phyloP scores from a whole-genome alignment of 1,140 invertebrate species.

The Polypedilum vanderplanki region DNA sequence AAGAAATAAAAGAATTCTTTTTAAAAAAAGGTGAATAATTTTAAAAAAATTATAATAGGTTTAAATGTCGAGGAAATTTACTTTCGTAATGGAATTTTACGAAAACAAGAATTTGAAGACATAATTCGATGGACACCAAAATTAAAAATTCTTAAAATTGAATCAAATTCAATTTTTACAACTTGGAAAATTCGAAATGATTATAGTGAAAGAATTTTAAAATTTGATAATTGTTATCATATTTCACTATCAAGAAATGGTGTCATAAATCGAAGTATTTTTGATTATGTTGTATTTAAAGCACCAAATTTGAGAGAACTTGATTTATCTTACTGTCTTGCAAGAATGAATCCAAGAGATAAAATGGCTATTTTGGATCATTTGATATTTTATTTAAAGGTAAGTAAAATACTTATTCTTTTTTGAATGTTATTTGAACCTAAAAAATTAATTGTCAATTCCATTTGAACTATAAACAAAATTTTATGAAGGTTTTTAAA shows the following conservation, averaged over 20 bases:
- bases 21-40: too few species aligned
- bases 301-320: constrained; percentile 1
- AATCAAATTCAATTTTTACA: background rate
- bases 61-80: background rate
- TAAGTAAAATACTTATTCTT: too few species aligned
- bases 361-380: background rate
- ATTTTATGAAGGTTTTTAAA: too few species aligned
- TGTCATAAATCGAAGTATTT: background rate
- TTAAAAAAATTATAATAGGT: too few species aligned
- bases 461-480: too few species aligned
- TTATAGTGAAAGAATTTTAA: background rate
- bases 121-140: background rate
- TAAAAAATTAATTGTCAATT: too few species aligned
- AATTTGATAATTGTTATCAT: constrained; percentile 4
- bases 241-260: background rate
- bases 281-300: background rate
- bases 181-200: background rate
- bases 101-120: background rate
- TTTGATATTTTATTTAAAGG: background rate
- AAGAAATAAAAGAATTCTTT: background rate
- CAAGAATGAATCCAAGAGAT: background rate
- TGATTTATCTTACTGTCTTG: background rate
- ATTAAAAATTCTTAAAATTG: background rate
- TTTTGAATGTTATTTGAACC: too few species aligned
- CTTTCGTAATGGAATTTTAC: constrained; percentile 7